Evolutionary conservation across 2,797 vertebrate species (phyloP).

Genomic region (Artibeus lituratus): DNA sequence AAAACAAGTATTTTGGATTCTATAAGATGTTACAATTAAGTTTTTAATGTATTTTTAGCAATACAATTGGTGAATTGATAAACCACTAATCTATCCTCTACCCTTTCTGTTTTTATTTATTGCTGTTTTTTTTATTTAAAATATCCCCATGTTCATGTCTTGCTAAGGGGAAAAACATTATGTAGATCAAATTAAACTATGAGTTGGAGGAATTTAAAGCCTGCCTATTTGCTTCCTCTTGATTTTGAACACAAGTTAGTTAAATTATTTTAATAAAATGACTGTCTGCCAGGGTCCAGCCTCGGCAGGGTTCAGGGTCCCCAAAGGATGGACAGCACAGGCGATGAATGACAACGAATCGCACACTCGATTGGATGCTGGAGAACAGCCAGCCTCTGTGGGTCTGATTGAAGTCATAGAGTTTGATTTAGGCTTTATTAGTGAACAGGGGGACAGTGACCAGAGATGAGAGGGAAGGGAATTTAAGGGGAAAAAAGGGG

Average conservation of each 20-base stretch:
- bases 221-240: not conserved
- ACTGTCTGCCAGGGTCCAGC: too few species aligned
- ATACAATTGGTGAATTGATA: not conserved
- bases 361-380: too few species aligned
- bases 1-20: not conserved
- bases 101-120: not conserved
- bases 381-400: too few species aligned
- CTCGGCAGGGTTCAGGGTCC: too few species aligned
- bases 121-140: conserved; percentile 7
- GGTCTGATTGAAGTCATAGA: too few species aligned
- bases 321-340: too few species aligned
- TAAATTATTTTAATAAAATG: not conserved
- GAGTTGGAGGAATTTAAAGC: not conserved
- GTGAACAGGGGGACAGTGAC: too few species aligned
- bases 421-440: too few species aligned
- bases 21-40: not conserved
- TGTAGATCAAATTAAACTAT: conserved; percentile 14
- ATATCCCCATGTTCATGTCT: not conserved
- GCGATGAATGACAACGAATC: too few species aligned
- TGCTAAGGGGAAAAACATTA: not conserved
- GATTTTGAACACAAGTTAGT: not conserved
- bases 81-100: not conserved
- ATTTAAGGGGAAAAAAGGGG: too few species aligned
- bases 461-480: too few species aligned
- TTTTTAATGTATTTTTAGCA: not conserved